Evolutionary conservation across 1,140 invertebrate species (phyloP).

Genomic region (Drosophila arizonae): DNA sequence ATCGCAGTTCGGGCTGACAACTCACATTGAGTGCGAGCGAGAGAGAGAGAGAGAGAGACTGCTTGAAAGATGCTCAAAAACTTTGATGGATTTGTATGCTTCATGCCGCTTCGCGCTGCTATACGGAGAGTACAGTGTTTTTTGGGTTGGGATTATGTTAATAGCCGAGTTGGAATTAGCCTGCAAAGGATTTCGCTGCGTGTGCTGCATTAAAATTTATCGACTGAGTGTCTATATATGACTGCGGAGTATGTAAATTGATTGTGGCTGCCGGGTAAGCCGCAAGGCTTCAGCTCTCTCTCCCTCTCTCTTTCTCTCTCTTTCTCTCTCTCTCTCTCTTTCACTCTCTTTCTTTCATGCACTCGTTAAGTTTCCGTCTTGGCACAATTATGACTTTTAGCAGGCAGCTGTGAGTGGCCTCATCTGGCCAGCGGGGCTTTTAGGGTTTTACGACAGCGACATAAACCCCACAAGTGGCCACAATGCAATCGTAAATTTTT

Average conservation of each 20-base stretch:
- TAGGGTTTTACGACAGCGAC: slow-evolving; percentile 38
- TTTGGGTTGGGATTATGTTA: slow-evolving; percentile 42
- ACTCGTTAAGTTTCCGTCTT: slow-evolving; percentile 39
- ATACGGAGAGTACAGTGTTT: neutral
- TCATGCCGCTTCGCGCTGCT: neutral
- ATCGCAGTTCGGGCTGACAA: slow-evolving; percentile 8
- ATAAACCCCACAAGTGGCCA: slow-evolving; percentile 45
- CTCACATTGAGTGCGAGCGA: neutral
- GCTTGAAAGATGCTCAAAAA: slow-evolving; percentile 33
- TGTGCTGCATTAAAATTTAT: slow-evolving; percentile 56
- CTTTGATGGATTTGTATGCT: slow-evolving; percentile 41
- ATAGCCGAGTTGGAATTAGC: slow-evolving; percentile 47
- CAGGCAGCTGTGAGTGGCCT: slow-evolving; percentile 37
- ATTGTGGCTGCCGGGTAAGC: slow-evolving; percentile 38
- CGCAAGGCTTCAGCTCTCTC: neutral
- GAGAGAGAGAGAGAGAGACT: neutral
- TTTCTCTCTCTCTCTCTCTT: neutral
- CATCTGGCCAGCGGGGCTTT: slow-evolving; percentile 41
- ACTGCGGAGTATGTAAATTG: slow-evolving; percentile 47
- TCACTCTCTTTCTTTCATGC: neutral
- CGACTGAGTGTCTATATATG: slow-evolving; percentile 36
- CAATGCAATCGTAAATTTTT: slow-evolving; percentile 52
- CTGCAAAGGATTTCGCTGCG: slow-evolving; percentile 33
- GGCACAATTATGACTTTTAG: slow-evolving; percentile 53
- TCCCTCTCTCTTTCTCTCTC: neutral